phyloP scores from a whole-genome alignment of 2,888 invertebrate species.

The Gibbula magus region DNA sequence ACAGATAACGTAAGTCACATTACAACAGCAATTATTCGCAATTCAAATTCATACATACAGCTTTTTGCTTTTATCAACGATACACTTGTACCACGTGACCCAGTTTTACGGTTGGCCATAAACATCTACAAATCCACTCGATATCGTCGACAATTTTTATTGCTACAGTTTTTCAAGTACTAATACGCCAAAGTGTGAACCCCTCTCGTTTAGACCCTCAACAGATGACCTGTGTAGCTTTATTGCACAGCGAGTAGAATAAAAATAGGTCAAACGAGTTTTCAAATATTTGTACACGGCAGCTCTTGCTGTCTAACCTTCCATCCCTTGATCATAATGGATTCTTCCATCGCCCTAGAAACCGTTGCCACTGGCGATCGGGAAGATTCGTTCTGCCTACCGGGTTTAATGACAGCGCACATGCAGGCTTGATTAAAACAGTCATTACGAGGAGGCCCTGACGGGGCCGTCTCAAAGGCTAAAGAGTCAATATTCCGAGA shows the following conservation, averaged over 20 bases:
- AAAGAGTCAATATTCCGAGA: neutral
- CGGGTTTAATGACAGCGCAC: constrained; percentile 15
- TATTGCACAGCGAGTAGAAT: neutral
- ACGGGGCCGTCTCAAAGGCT: neutral
- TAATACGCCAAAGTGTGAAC: neutral
- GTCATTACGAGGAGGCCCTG: neutral
- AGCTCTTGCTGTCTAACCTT: neutral
- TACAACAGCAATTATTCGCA: too few relatives aligned
- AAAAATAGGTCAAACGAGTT: constrained; percentile 15
- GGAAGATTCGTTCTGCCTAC: constrained; percentile 16
- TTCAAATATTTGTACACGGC: constrained; percentile 15
- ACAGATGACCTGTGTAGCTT: neutral
- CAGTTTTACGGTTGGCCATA: too few relatives aligned
- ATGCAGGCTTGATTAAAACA: constrained; percentile 21
- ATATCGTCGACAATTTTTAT: neutral
- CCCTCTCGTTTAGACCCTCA: neutral
- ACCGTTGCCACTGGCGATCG: constrained; percentile 17
- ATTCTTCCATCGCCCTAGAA: constrained; percentile 15
- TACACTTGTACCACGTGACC: too few relatives aligned
- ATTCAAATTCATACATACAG: too few relatives aligned
- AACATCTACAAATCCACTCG: too few relatives aligned
- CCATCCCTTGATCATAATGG: neutral
- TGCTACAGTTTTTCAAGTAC: neutral
- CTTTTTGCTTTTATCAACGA: too few relatives aligned
- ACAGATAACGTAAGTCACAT: too few relatives aligned